Conservation (phyloP, 2,113 vertebrate species). For the Pungitius pungitius region DNA sequence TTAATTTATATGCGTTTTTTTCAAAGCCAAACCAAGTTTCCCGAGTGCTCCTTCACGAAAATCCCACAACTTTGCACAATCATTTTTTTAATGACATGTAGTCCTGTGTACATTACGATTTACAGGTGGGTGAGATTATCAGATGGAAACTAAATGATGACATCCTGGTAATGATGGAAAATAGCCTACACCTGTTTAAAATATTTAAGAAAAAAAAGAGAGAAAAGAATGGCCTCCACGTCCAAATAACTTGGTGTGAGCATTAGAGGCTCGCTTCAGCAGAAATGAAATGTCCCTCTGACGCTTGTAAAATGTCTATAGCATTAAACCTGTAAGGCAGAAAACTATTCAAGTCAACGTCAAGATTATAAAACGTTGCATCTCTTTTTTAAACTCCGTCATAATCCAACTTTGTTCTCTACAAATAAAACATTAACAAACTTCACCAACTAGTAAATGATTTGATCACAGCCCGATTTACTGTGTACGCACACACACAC, state of each 20-base stretch:
- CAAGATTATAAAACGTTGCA: conserved; percentile 8
- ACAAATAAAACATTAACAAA: conserved; percentile 13
- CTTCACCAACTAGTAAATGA: conserved; percentile 22
- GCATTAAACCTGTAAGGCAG: conserved; percentile 24
- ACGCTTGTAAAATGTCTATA: conserved; percentile 22
- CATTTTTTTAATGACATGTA: conserved; percentile 30
- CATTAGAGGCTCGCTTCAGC: not conserved
- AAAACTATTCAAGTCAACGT: conserved; percentile 1
- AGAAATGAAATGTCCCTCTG: not conserved
- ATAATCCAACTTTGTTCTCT: conserved; percentile 4
- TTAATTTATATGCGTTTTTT: not conserved
- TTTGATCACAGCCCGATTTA: conserved; percentile 14
- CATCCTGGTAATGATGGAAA: conserved; percentile 2
- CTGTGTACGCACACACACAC: not conserved
- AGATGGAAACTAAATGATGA: conserved; percentile 38
- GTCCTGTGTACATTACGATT: conserved; percentile 26
- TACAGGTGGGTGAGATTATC: conserved; percentile 46
- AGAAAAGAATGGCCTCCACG: not conserved
- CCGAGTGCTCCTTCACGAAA: conserved; percentile 18
- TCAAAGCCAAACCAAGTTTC: not conserved
- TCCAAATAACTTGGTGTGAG: not conserved
- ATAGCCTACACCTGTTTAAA: not conserved
- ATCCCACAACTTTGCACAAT: conserved; percentile 35
- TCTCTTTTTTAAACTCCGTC: conserved; percentile 25
- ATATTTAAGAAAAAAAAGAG: not conserved